phyloP scores from a whole-genome alignment of 92 coral and sea anemone species.

The Pocillopora meandrina region DNA sequence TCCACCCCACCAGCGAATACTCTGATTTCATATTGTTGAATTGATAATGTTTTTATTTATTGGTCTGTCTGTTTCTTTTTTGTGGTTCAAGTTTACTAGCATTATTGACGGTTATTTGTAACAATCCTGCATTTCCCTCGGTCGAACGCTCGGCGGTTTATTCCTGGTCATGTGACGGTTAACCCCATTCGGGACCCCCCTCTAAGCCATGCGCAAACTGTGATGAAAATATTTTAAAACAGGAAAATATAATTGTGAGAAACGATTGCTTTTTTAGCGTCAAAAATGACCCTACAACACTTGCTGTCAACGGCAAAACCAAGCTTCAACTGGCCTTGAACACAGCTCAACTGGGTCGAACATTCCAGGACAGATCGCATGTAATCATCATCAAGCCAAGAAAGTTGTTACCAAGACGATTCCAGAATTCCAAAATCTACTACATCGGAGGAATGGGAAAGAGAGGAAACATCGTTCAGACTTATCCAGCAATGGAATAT shows the following conservation, averaged over 20 bases:
- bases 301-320: conserved; percentile 27
- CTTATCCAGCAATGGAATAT: conserved; percentile 63
- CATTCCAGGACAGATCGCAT: conserved; percentile 55
- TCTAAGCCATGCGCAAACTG: too few relatives aligned
- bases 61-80: too few relatives aligned
- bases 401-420: background rate
- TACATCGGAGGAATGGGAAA: conserved; percentile 52
- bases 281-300: conserved; percentile 32
- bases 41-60: too few relatives aligned
- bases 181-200: too few relatives aligned
- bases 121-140: too few relatives aligned
- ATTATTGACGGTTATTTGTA: too few relatives aligned
- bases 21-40: too few relatives aligned
- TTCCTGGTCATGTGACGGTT: background rate
- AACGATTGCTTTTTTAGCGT: background rate
- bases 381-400: conserved; percentile 34
- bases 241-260: too few relatives aligned
- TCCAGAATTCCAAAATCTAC: conserved; percentile 8
- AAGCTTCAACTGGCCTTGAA: conserved; percentile 43
- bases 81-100: too few relatives aligned
- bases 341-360: conserved; percentile 50
- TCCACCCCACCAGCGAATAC: background rate
- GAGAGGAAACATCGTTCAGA: conserved; percentile 55
- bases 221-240: too few relatives aligned
- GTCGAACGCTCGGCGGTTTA: too few relatives aligned